Evolutionary conservation across 2,113 vertebrate genomes (phyloP), one percentile per base, ranked within the genome.

Genomic region (Irena cyanogastra): DNA sequence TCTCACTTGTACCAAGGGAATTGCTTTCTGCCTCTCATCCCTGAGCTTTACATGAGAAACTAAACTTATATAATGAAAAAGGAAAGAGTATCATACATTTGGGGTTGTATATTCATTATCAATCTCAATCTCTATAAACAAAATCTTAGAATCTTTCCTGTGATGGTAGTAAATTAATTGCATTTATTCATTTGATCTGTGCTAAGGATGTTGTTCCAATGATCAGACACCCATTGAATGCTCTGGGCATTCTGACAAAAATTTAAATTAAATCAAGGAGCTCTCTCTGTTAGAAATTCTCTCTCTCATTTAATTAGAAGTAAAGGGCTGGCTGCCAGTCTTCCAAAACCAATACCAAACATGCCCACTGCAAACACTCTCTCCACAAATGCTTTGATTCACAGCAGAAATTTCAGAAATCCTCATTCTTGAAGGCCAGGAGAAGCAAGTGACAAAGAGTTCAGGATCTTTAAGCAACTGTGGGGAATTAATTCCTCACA

Each of bases 221-320:
- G 49, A 88, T 77, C 72, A 86, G 47, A 83, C 33, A 74, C 23
- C 7, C 69, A 64, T 82, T 78, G 11, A 6, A 39, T 78, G 69
- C 72, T 91, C 78, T 74, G 63, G 92, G 91, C 87, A 77, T 50
- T 79, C 74, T 70, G 70, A 94, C 91, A 93, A 89, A 92, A 91
- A 87, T 33, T 50, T 63, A 92, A 95, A 95, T 94, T 78, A 93
- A 92, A 94, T 75, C 35, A 95, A 64, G 80, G 78, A 75, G 44
- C 27, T 75, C 80, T 74, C 41, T 66, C 61, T 56, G 41, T 60
- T 63, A 84, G 60, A 82, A 94, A 89, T 85, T 45, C 11, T 71
- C 69, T 77, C 64, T n/a, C 53, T 90, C 76, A 80, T 87, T 90
- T 91, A 92, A 91, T 91, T 82, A 89, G 81, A 94, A 78, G 30